Base-by-base conservation (phyloP, 2,113 vertebrate species). In the Nycticorax nycticorax region DNA sequence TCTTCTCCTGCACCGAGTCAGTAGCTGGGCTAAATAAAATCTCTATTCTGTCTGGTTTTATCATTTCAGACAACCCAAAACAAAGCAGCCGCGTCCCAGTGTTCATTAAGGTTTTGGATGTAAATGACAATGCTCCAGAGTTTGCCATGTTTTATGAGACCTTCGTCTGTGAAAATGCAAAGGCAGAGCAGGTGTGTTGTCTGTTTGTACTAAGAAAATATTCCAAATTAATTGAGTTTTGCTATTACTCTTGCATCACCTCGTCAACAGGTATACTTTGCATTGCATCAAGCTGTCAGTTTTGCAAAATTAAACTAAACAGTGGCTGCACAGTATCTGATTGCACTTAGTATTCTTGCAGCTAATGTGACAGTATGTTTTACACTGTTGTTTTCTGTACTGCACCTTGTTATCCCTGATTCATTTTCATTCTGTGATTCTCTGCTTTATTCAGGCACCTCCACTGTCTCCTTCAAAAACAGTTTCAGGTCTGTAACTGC, bases 91-190 rank as follows among this genome's bases (percentile, higher is more conserved):
- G 98, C 4, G 99, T 99, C 45, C 99, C 99, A 10, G 98, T 99
- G 8, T 99, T 98, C 95, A 98, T 99, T 98, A 98, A 98, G 95
- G 98, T 99, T 88, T 97, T 99, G 93, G 99, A 99, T 79, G 98
- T 99, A 97, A 99, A 99, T 85, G 99, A 99, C 98, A 99, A 99
- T 2, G 98, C 99, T 45, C 99, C 99, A 1, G 98, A 98, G 47
- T 99, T 99, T 85, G 98, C 99, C 95, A 98, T 98, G 96, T 98
- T 98, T 95, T 99, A 99, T 0, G 99, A 99, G 97, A 99, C 99
- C 12, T 99, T 99, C 56, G 99, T 99, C 97, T 99, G 99, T 89
- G 99, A 99, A 98, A 99, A 99, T 52, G 98, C 99, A 41, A 99
- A 98, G 91, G 98, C 99, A 79, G 99, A 99, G 95, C 99, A 99